Conservation (phyloP, 2,888 invertebrate genomes). For the Hypomecis punctinalis region DNA sequence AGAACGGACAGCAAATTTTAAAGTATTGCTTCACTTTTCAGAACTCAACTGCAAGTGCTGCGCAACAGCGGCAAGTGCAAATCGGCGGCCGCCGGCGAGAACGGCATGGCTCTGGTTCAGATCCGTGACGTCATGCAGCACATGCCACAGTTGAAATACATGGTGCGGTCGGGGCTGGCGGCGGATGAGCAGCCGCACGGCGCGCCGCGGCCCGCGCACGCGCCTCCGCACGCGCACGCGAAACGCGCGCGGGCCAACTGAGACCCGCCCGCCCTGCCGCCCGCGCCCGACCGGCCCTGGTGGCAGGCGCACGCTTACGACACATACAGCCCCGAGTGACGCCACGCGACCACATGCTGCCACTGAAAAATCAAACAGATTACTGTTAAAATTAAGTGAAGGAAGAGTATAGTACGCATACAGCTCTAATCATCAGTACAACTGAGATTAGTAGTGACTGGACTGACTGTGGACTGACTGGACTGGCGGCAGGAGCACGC, state of each 20-base stretch:
- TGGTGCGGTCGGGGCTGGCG: constrained; percentile 86
- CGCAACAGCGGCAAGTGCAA: constrained; percentile 91
- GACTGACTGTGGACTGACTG: too few species aligned
- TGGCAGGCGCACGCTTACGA: constrained; percentile 4
- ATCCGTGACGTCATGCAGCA: constrained; percentile 93
- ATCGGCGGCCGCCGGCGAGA: constrained; percentile 86
- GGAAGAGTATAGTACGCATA: too few species aligned
- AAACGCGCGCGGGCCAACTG: constrained; percentile 75
- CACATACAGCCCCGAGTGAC: constrained; percentile 1
- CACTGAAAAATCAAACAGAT: too few species aligned
- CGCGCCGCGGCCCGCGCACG: constrained; percentile 48
- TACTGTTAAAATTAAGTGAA: too few species aligned
- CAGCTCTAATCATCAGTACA: too few species aligned
- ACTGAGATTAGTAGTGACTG: too few species aligned
- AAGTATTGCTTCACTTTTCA: constrained; percentile 53
- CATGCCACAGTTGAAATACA: constrained; percentile 95
- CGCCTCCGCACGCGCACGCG: constrained; percentile 46
- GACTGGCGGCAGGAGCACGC: constrained; percentile 1
- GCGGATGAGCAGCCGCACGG: constrained; percentile 59
- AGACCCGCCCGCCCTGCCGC: constrained; percentile 26
- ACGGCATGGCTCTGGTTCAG: constrained; percentile 91
- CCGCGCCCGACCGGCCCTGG: neutral
- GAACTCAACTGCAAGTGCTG: constrained; percentile 90
- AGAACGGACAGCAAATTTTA: neutral
- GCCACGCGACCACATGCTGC: too few species aligned